Percentiles rank a stretch among this genome's conserved stretches.
Evolutionary conservation across 2,797 vertebrate genomes (phyloP).

Genomic region (Epinephelus awoara): DNA sequence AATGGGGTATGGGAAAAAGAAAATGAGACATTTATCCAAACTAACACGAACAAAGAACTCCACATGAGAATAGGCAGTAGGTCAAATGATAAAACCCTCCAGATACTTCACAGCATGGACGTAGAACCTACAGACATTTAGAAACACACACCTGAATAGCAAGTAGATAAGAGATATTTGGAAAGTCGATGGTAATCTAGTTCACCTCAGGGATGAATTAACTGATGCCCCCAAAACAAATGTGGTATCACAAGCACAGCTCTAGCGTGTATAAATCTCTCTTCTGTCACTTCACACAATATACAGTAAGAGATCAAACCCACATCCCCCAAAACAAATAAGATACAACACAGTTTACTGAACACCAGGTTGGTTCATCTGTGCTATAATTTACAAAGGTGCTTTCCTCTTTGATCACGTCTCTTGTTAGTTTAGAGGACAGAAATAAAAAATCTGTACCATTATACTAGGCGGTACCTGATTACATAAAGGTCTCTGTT

Average conservation of each 20-base stretch:
- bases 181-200: constrained; percentile 40
- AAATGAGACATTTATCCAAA: constrained; percentile 20
- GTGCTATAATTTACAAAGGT: constrained; percentile 75
- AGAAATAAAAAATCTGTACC: constrained; percentile 44
- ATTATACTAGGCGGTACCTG: constrained; percentile 40
- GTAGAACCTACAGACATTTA: constrained; percentile 47
- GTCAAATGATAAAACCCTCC: constrained; percentile 32
- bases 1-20: not conserved
- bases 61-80: constrained; percentile 21
- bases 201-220: constrained; percentile 38
- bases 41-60: constrained; percentile 29
- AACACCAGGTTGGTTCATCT: constrained; percentile 63
- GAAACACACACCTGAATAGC: constrained; percentile 58
- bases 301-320: constrained; percentile 48
- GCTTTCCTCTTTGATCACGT: constrained; percentile 53
- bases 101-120: constrained; percentile 60
- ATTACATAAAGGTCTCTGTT: constrained; percentile 62
- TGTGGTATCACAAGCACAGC: constrained; percentile 56
- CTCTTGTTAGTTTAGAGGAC: constrained; percentile 42
- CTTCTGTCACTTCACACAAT: constrained; percentile 59
- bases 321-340: constrained; percentile 24
- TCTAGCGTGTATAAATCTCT: constrained; percentile 59
- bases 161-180: constrained; percentile 43
- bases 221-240: constrained; percentile 41
- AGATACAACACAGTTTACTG: constrained; percentile 62